Base-by-base conservation (phyloP, 2,797 vertebrate genomes). In the Pogoniulus pusillus region DNA sequence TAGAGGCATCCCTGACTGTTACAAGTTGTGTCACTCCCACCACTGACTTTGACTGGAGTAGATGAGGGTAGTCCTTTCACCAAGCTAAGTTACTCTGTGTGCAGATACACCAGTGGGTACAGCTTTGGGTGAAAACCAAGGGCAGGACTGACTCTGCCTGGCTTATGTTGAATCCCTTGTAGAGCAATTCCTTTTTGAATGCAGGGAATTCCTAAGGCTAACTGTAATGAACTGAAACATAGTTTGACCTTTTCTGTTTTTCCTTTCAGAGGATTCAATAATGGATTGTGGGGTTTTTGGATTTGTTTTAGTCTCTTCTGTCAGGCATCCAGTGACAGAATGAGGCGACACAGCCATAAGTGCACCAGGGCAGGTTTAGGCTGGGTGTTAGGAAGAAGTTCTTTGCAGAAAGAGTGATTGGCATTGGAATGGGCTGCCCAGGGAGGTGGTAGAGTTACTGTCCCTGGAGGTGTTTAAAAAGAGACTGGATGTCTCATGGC, bases 41-140 rank as follows among this genome's bases (percentile, higher is more conserved):
- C 3, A 1, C 58, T 34, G 69, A 34, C 29, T 66, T 14, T 17
- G 29, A 1, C 1, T 12, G 26, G 26, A 16, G 16, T 5, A 4
- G 55, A 23, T 24, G 19, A 16, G 7, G 24, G 11, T 41, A 3
- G 8, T 12, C 49, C 20, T 66, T 29, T 29, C 4, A 7, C 24
- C 17, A 1, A 17, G 16, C 6, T 9, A 7, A 14, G 39, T 19
- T 43, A 5, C 2, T 65, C 10, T 12, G 9, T 32, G n/a, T 32
- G 59, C 2, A 3, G 7, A 3, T 15, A 7, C 30, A 5, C 11
- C 3, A 16, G 27, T 16, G 12, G 12, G 13, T 19, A 1, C 14
- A 8, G 26, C 65, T 5, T 18, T 30, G 64, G 64, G 4, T 62
- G 69, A 45, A 43, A 19, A 2, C 22, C 5, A 7, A 62, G 59